Evolutionary conservation across 2,797 vertebrate species (phyloP).

Genomic region (Carduelis carduelis): DNA sequence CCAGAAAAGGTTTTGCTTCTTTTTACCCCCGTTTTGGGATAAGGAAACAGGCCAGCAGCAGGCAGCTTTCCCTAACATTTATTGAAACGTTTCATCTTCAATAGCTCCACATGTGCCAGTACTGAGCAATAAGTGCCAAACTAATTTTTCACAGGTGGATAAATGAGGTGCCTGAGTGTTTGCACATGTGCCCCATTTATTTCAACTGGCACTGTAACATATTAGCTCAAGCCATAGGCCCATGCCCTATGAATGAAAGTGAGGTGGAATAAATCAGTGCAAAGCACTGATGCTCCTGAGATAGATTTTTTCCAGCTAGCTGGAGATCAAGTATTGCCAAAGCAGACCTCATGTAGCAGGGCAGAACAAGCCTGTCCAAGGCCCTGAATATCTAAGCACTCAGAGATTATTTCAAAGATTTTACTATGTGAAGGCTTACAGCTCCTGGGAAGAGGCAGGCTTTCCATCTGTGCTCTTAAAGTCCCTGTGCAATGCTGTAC

Average conservation of each 20-base stretch:
- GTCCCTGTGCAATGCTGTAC: not conserved
- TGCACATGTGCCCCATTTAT: not conserved
- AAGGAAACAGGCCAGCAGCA: not conserved
- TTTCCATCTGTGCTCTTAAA: not conserved
- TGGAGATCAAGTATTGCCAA: not conserved
- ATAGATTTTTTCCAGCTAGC: not conserved
- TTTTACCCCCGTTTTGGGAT: not conserved
- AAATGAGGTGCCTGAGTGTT: not conserved
- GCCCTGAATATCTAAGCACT: not conserved
- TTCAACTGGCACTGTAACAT: not conserved
- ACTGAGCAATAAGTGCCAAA: not conserved
- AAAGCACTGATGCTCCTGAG: not conserved
- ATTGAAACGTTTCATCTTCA: not conserved
- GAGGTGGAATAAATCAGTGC: not conserved
- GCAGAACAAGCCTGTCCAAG: not conserved
- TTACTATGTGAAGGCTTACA: not conserved
- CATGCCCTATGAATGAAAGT: not conserved
- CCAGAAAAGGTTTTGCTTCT: not conserved
- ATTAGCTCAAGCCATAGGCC: not conserved
- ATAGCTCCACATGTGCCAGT: not conserved
- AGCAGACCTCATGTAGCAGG: not conserved
- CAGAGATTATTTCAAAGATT: not conserved
- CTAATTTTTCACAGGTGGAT: not conserved
- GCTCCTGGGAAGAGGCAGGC: not conserved
- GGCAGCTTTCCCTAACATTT: not conserved